Conservation (phyloP, 2,113 vertebrate genomes). For the Caranx ignobilis region DNA sequence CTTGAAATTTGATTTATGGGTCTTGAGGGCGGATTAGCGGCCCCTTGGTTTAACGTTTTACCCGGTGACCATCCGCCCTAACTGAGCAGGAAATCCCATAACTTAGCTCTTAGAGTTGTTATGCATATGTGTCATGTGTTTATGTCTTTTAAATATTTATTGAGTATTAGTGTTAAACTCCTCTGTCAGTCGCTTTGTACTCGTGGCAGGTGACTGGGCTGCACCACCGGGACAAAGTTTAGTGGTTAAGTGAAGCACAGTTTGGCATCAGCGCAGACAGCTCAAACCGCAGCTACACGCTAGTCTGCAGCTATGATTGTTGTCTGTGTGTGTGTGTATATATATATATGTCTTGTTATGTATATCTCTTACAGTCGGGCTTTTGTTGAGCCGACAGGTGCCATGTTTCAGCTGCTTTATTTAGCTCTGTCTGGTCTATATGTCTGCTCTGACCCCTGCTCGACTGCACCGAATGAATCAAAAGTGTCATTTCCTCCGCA, state of each 20-base stretch:
- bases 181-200: background rate
- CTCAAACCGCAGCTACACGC: background rate
- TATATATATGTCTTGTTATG: background rate
- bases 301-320: background rate
- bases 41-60: background rate
- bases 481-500: background rate
- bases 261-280: background rate
- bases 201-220: conserved; percentile 19
- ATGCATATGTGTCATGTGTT: too few species aligned
- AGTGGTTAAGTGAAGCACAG: background rate
- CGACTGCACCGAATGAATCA: background rate
- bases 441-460: background rate
- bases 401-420: conserved; percentile 65
- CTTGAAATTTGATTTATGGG: conserved; percentile 27
- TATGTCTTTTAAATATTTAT: background rate
- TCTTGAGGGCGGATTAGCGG: conserved; percentile 42
- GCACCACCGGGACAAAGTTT: background rate
- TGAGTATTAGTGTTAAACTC: background rate
- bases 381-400: conserved; percentile 45
- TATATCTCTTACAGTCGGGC: background rate
- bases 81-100: background rate
- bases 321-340: too few species aligned
- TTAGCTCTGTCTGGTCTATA: conserved; percentile 26
- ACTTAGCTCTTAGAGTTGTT: background rate
- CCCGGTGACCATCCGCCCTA: background rate